Percentiles rank a stretch among this genome's conserved stretches.
Conservation (phyloP, 1,140 invertebrate genomes). For the Euwallacea similis region DNA sequence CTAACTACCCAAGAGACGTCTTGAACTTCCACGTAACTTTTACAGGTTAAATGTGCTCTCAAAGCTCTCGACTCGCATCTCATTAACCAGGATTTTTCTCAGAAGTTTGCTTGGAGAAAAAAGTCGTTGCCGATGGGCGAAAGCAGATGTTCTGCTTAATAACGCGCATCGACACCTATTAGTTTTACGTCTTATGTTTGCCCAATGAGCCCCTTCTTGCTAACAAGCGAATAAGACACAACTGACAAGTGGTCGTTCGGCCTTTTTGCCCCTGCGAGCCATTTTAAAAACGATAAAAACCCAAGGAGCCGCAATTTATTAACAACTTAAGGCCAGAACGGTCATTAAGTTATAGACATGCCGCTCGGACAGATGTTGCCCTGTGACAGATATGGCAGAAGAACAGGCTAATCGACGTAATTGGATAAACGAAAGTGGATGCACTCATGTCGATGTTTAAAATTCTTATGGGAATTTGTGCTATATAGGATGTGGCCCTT, state of each 20-base stretch:
- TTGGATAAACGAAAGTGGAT: slow-evolving; percentile 2
- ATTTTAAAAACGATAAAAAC: slow-evolving; percentile 3
- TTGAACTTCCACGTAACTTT: no score
- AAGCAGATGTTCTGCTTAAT: slow-evolving; percentile 8
- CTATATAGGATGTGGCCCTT: no score
- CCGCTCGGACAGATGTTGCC: slow-evolving; percentile 2
- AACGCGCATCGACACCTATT: slow-evolving; percentile 6
- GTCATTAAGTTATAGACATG: slow-evolving; percentile 12
- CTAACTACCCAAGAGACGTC: no score
- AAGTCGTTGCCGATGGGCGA: neutral
- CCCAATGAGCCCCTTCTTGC: slow-evolving; percentile 8
- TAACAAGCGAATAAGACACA: slow-evolving; percentile 9
- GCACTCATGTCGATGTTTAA: no score
- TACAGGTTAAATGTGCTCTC: no score
- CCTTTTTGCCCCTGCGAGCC: slow-evolving; percentile 3
- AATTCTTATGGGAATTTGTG: no score
- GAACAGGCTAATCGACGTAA: slow-evolving; percentile 3
- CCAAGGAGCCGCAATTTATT: slow-evolving; percentile 3
- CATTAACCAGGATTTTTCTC: no score
- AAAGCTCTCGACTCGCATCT: no score
- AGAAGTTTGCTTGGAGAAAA: neutral
- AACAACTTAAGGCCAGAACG: neutral
- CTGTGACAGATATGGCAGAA: slow-evolving; percentile 5
- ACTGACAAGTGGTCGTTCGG: slow-evolving; percentile 6
- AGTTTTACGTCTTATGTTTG: neutral